These are phyloP conservation scores for Piaya cayana DNA, from an alignment of 2,113 vertebrate genomes.

Conservation along the genomic window DNA sequence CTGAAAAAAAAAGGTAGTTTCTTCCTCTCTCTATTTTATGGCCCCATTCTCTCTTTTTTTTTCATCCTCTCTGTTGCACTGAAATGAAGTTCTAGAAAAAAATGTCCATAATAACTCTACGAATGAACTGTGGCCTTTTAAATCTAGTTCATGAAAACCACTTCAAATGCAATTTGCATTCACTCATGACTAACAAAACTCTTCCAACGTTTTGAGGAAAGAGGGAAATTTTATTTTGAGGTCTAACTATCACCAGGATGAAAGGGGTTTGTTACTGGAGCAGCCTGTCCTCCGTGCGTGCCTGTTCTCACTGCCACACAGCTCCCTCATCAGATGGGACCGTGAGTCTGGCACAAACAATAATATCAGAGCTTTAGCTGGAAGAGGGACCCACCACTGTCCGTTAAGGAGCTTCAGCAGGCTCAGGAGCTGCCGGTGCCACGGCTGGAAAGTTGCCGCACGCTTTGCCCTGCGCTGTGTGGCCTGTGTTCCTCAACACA, in stretches of 20 bases:
- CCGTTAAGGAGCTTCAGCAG: not conserved
- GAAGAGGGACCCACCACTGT: not conserved
- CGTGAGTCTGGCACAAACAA: not conserved
- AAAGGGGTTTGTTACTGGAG: not conserved
- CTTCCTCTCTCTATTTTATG: not conserved
- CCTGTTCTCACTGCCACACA: not conserved
- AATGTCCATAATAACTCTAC: not conserved
- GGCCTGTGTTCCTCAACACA: accelerated
- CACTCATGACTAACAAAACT: not conserved
- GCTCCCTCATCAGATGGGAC: not conserved
- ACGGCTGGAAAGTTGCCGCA: not conserved
- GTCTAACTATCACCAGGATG: not conserved
- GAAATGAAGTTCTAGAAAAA: not conserved
- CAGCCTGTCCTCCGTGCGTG: not conserved
- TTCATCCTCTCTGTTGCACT: not conserved
- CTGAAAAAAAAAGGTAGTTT: not conserved
- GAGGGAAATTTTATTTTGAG: not conserved
- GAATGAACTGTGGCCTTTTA: not conserved
- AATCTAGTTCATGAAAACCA: conserved; percentile 20
- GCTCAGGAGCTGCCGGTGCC: not conserved
- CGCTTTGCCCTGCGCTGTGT: accelerated
- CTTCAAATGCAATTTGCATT: not conserved
- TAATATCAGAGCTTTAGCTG: not conserved
- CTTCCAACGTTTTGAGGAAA: not conserved
- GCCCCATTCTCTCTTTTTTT: not conserved